These are phyloP conservation scores for Drosophila helvetica DNA, from an alignment of 2,888 invertebrate genomes.

Conservation along the genomic window DNA sequence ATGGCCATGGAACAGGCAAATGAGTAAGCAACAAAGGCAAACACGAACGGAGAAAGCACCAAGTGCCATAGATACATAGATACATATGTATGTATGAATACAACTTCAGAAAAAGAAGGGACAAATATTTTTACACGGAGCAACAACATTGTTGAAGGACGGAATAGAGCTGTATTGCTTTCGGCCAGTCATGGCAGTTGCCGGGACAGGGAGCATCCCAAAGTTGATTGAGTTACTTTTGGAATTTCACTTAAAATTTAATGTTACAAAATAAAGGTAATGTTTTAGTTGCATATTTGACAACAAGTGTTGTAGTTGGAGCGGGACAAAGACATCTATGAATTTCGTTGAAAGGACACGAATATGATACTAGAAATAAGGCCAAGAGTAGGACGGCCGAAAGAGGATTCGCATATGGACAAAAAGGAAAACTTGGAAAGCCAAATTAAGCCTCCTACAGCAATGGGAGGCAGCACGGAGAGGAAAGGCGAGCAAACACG, in stretches of 20 bases:
- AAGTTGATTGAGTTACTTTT: not conserved
- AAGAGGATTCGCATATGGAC: slow-evolving; percentile 24
- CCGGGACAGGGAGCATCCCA: not conserved
- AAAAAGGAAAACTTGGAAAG: slow-evolving; percentile 52
- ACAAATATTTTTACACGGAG: slow-evolving; percentile 9
- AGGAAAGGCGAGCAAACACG: slow-evolving; percentile 42
- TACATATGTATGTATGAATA: slow-evolving; percentile 1
- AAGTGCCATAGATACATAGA: not conserved
- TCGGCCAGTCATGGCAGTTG: not conserved
- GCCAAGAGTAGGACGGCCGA: no score
- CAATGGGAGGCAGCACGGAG: slow-evolving; percentile 41
- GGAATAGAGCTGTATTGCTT: not conserved
- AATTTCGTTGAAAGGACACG: no score
- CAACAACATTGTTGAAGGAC: not conserved
- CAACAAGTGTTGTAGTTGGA: no score
- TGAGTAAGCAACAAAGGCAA: slow-evolving; percentile 44
- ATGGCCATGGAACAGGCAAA: slow-evolving; percentile 39
- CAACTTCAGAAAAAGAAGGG: slow-evolving; percentile 6
- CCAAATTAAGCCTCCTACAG: slow-evolving; percentile 59
- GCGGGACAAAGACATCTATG: no score
- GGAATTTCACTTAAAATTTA: slow-evolving; percentile 1
- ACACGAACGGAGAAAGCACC: not conserved
- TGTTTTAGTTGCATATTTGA: not conserved
- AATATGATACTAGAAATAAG: no score
- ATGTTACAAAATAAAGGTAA: not conserved